Percentiles rank a stretch among this genome's conserved stretches.
These are phyloP conservation scores for Paradoxurus hermaphroditus DNA, from an alignment of 2,113 vertebrate genomes.

Conservation along the genomic window DNA sequence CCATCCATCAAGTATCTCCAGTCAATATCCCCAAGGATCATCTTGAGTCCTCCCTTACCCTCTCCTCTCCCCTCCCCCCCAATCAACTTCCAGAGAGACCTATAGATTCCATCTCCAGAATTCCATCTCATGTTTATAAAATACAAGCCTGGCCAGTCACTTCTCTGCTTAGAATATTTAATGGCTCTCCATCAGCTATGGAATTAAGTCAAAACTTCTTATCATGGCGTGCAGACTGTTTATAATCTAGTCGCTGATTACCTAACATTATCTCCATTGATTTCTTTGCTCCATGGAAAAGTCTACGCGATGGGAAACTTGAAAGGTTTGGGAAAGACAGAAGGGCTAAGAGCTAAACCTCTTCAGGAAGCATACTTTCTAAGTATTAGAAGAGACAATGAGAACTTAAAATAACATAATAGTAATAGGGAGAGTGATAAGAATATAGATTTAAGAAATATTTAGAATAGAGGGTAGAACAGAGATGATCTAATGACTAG, in stretches of 20 bases:
- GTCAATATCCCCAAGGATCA: background rate
- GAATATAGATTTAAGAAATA: background rate
- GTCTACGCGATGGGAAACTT: background rate
- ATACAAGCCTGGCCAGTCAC: background rate
- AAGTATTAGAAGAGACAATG: background rate
- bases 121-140: background rate
- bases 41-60: background rate
- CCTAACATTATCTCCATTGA: background rate
- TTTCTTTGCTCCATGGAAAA: background rate
- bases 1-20: background rate
- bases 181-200: background rate
- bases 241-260: background rate
- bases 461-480: background rate
- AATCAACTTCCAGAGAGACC: background rate
- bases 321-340: background rate
- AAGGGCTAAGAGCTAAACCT: background rate
- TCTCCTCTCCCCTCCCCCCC: background rate
- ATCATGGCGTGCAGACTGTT: background rate
- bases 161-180: background rate
- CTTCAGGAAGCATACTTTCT: background rate
- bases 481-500: background rate
- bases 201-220: background rate
- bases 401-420: background rate
- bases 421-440: background rate
- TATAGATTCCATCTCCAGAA: background rate